Base-by-base conservation (phyloP, 2,113 vertebrate genomes). In the Hylia prasina region DNA sequence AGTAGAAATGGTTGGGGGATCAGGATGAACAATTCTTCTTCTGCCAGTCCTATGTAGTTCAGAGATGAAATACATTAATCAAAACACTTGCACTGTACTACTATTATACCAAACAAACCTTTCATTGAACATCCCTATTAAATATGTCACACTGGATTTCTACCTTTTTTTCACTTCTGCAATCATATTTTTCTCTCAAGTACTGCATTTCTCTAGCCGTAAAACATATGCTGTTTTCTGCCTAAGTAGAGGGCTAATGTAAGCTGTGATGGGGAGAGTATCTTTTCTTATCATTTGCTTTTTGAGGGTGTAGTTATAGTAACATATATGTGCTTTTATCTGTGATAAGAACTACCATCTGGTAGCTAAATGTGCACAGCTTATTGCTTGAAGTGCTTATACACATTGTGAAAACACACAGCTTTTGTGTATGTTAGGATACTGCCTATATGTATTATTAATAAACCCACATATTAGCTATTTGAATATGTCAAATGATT, bases 381-480 rank as follows among this genome's bases (percentile, higher is more conserved):
- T 98, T 97, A 97, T 94, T 87, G 86, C 97, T 97, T 97, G 81
- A 92, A 94, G 86, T 95, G 95, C 93, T 98, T 97, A 97, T 83
- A 97, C 94, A 98, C 92, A 97, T 97, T 97, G 91, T 92, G 93
- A 98, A 98, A 98, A 98, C 97, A 98, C 96, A 97, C 97, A 98
- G 97, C 97, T 97, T 98, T 98, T 98, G 97, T 98, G 97, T 98
- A 97, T 90, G 96, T 97, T 95, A 92, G 90, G 95, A 95, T 95
- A 84, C 87, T 83, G 90, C 97, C 96, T 97, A 97, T 97, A 90
- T 91, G 79, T 89, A 91, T 93, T 97, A 96, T 97, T 98, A 97
- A 98, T 97, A 97, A 97, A 95, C 81, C 86, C 88, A 94, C 89
- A 82, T 97, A 98, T 97, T 98, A 97, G 90, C 78, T 94, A 91